Percentiles rank a stretch among this genome's conserved stretches.
Evolutionary conservation across 2,888 invertebrate genomes (phyloP).

Genomic region (Dorcus parallelipipedus): DNA sequence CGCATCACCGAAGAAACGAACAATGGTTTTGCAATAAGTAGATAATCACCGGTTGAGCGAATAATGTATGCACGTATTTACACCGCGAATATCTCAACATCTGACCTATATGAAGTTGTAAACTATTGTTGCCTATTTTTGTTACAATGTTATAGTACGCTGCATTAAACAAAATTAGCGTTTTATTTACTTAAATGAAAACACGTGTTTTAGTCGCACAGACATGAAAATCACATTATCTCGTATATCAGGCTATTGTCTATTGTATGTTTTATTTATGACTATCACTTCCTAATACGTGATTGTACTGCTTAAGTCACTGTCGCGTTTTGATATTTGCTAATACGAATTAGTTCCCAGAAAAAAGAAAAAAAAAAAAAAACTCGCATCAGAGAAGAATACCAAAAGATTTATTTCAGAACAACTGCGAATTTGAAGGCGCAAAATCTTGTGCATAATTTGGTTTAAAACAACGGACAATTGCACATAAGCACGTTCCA

Average conservation of each 20-base stretch:
- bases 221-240: constrained; percentile 23
- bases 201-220: constrained; percentile 13
- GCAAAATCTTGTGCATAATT: background rate
- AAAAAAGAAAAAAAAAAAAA: background rate
- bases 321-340: background rate
- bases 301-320: constrained; percentile 25
- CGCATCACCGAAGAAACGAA: no score
- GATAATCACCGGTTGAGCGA: background rate
- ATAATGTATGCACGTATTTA: background rate
- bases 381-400: no score
- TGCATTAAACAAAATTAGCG: background rate
- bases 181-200: constrained; percentile 2
- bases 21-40: no score
- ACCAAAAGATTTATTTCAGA: no score
- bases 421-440: no score
- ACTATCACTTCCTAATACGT: constrained; percentile 33
- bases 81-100: background rate
- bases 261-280: constrained; percentile 30
- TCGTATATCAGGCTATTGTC: constrained; percentile 26
- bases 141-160: background rate
- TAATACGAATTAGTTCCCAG: background rate
- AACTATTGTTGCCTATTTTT: constrained; percentile 1
- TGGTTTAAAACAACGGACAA: background rate
- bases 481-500: no score
- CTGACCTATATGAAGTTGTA: background rate